A percentile compares a stretch with the other conserved stretches of the same genome.
Evolutionary conservation across 2,113 vertebrate species (phyloP).

Genomic region (Dendropsophus ebraccatus): DNA sequence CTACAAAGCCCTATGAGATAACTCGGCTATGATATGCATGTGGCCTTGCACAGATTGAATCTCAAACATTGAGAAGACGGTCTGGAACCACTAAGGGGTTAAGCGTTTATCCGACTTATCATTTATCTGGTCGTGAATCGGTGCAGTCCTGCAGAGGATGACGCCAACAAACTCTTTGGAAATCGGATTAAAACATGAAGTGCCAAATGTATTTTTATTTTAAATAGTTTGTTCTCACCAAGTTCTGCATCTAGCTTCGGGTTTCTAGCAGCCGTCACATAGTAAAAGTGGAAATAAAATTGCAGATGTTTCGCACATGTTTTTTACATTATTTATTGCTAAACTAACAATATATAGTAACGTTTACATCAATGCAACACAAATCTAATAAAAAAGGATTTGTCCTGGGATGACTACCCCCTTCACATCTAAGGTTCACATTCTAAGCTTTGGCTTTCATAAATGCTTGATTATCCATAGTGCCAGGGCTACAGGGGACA

Average conservation of each 20-base stretch:
- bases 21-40: not conserved
- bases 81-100: not conserved
- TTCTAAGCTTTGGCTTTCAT: no score
- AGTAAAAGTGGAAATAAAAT: not conserved
- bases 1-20: slow-evolving; percentile 24
- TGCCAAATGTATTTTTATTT: slow-evolving; percentile 9
- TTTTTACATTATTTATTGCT: not conserved
- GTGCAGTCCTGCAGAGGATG: not conserved
- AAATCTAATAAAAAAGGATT: no score
- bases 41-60: not conserved
- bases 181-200: not conserved
- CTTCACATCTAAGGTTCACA: no score
- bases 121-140: not conserved
- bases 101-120: not conserved
- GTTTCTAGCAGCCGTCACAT: not conserved
- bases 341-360: no score
- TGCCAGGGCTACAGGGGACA: no score
- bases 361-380: no score
- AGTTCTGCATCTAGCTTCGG: not conserved
- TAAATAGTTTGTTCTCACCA: not conserved
- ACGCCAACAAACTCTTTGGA: slow-evolving; percentile 13
- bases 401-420: no score
- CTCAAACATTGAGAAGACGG: not conserved
- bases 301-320: not conserved
- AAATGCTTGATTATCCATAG: no score